Conservation (phyloP, 2,797 vertebrate species). For the Chiroxiphia lanceolata region DNA sequence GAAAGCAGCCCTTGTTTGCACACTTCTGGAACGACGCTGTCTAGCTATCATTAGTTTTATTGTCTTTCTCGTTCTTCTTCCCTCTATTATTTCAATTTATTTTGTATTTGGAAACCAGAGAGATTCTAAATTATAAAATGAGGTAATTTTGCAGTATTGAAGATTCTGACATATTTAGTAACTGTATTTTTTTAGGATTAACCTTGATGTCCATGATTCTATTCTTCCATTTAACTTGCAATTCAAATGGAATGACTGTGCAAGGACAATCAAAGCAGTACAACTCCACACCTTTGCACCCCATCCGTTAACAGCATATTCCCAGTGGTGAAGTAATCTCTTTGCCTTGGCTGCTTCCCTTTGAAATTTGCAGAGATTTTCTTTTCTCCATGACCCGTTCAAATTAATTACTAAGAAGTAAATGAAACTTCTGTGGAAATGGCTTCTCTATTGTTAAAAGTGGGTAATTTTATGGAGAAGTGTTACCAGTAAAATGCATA, state of each 20-base stretch:
- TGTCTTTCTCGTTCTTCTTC: background rate
- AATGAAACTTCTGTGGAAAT: conserved; percentile 5
- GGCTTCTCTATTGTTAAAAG: background rate
- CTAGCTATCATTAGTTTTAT: background rate
- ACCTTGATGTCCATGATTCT: background rate
- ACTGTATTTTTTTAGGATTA: background rate
- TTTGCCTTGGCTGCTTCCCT: background rate
- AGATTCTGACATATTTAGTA: background rate
- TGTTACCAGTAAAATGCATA: background rate
- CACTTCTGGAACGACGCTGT: background rate
- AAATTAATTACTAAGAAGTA: conserved; percentile 22
- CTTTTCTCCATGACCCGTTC: background rate
- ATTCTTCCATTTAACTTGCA: background rate
- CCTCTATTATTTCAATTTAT: background rate
- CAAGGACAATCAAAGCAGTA: background rate
- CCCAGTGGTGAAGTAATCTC: background rate
- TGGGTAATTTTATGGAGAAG: background rate
- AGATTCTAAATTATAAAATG: background rate
- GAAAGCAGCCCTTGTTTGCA: background rate
- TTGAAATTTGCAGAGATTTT: conserved; percentile 7
- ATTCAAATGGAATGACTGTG: background rate
- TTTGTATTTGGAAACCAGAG: background rate
- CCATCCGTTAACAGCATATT: background rate
- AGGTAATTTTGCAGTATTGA: background rate
- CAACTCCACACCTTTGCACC: background rate